Percentiles rank a stretch among this genome's conserved stretches.
These are phyloP conservation scores for Novumbra hubbsi DNA, from an alignment of 2,797 vertebrate species.

Conservation along the genomic window DNA sequence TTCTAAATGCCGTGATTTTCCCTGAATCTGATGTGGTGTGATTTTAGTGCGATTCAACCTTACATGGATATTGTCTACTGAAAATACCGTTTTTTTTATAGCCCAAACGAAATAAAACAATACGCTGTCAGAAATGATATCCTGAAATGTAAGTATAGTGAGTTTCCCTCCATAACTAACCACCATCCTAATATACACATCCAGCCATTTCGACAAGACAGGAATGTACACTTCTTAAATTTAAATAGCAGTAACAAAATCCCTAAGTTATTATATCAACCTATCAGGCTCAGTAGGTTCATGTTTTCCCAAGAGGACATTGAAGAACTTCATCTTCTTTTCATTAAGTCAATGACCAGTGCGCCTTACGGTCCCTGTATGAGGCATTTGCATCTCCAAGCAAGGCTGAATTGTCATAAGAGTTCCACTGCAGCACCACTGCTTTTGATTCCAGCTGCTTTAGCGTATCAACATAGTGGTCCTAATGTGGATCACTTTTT, in stretches of 20 bases:
- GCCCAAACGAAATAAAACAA: too few relatives aligned
- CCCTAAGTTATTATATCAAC: conserved; percentile 24
- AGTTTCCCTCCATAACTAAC: background rate
- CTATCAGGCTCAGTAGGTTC: conserved; percentile 20
- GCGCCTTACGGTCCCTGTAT: conserved; percentile 45
- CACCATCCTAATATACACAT: background rate
- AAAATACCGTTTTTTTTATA: too few relatives aligned
- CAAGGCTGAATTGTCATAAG: conserved; percentile 43
- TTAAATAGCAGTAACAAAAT: background rate
- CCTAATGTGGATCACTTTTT: background rate
- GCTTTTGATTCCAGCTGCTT: conserved; percentile 42
- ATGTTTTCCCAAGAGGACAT: conserved; percentile 11
- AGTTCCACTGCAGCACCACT: conserved; percentile 51
- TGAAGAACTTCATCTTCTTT: conserved; percentile 42
- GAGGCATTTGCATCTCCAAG: conserved; percentile 56
- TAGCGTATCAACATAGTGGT: conserved; percentile 47
- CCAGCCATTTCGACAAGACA: conserved; percentile 4
- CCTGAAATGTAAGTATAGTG: too few relatives aligned
- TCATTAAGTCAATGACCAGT: conserved; percentile 50
- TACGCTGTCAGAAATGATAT: too few relatives aligned
- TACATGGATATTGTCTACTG: background rate
- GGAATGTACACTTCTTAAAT: background rate
- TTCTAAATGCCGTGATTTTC: too few relatives aligned
- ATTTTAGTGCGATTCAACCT: background rate
- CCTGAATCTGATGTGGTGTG: too few relatives aligned